Evolutionary conservation across 2,113 vertebrate genomes (phyloP).

Genomic region (Nothoprocta perdicaria): DNA sequence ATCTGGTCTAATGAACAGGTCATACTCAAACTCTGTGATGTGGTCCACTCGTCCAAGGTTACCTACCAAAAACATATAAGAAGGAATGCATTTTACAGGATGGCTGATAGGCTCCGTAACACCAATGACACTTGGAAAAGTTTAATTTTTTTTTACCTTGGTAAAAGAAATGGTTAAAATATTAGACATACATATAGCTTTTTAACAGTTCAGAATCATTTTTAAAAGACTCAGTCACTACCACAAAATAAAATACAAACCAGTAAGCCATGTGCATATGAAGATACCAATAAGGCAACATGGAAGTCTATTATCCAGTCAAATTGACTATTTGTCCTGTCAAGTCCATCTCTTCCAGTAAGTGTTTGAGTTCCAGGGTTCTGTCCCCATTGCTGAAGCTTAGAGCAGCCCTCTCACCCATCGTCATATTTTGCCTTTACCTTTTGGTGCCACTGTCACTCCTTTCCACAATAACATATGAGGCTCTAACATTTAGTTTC

Average conservation of each 20-base stretch:
- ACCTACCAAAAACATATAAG: conserved; percentile 74
- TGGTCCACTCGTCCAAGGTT: conserved; percentile 95
- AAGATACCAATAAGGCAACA: not conserved
- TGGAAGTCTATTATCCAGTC: not conserved
- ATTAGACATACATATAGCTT: not conserved
- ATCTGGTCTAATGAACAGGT: conserved; percentile 96
- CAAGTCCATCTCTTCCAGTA: not conserved
- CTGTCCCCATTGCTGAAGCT: not conserved
- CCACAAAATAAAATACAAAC: not conserved
- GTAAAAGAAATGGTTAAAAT: not conserved
- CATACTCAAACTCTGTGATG: conserved; percentile 95
- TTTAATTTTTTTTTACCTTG: fast-evolving
- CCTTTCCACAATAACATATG: not conserved
- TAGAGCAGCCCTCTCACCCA: not conserved
- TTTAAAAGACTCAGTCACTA: not conserved
- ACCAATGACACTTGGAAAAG: not conserved
- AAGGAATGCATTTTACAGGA: not conserved
- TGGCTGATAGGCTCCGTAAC: not conserved
- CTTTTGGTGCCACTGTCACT: not conserved
- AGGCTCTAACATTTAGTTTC: not conserved
- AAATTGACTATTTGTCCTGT: not conserved
- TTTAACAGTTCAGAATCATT: not conserved
- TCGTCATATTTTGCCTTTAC: not conserved
- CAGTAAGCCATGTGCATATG: not conserved
- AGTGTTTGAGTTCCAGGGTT: not conserved